Evolutionary conservation across 37 sponge, comb jelly and placozoan genomes (phyloP), one percentile per base, ranked within the genome.

Genomic region (Axinella damicornis): DNA sequence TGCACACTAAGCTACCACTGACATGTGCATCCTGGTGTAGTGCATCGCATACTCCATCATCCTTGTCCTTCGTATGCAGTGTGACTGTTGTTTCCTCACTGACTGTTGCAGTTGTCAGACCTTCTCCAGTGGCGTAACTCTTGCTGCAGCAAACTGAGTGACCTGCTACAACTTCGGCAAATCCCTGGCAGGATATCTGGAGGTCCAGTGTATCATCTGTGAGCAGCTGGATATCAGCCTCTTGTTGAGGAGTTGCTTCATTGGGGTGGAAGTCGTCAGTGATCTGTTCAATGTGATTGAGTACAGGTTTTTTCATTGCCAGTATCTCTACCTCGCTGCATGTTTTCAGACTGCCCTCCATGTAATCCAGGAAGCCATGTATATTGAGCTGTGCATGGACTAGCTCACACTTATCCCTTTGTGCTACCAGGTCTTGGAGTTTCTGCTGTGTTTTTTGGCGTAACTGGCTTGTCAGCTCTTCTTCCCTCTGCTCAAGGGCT

Each of bases 391-490:
- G 73, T 16, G 60, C 61, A 20, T 73, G 73, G 34, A 25, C 62
- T 20, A 52, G 24, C 65, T 83, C 59, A 22, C 72, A 21, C 33
- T 72, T 36, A 18, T 72, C 52, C 32, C 64, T 73, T 53, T 83
- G 83, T 35, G 73, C 59, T 0, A 30, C 6, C 31, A 83, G 64
- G 0, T 25, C 27, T 28, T 57, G 31, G 0, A 83, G 28, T 53
- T 83, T 83, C 31, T 73, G 37, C 21, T 41, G 53, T 39, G 83
- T 37, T 21, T 78, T n/a, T n/a, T 83, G 64, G 25, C 73, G 65
- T 5, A 89, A 41, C 69, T 62, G 31, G 31, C 2, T 31, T 0
- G 83, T 34, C 2, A 80, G 37, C 25, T 73, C 66, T 36, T 33
- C 55, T 38, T 78, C 69, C 4, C 76, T 59, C 14, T 14, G 25